Base-by-base conservation (phyloP, 2,797 vertebrate species). In the Coregonus sp. region DNA sequence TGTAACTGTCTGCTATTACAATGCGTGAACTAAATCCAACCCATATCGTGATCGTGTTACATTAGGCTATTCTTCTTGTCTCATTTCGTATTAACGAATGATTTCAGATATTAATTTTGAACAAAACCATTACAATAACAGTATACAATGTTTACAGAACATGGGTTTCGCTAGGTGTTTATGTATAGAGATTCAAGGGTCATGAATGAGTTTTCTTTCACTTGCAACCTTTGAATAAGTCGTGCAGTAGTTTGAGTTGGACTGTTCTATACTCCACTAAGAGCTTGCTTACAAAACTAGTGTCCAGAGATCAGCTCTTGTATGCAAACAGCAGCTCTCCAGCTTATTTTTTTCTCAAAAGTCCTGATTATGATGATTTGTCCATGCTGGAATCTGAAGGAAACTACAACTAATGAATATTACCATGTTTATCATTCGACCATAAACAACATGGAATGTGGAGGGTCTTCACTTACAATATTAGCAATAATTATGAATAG, bases 401-500 rank as follows among this genome's bases (percentile, higher is more conserved):
- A 47, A 74, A 78, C 75, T 75, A 80, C 74, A 83, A 84, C 83
- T 52, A 76, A 76, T 85, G 86, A 87, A 85, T 85, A 83, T 87
- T 74, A 73, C 78, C 47, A 67, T 18, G 66, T 67, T 67, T 67
- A 35, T 67, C 66, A 18, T 67, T 59, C 18, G 5, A 37, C 31
- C 31, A 67, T 18, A 18, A 14, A 67, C 12, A 9, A 35, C 31
- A 67, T 63, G 59, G 16, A 63, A 12, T 63, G 59, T 63, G 59
- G 59, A 63, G 59, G 59, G 25, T 63, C 56, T 7, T 20, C n/a
- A 59, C 52, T 18, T 54, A 54, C 14, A 59, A 20, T 63, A 63
- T 25, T 63, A 63, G 59, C 59, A 63, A 63, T 63, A 63, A 63
- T 25, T 20, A 59, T 59, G 59, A 63, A 63, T 4, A 63, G n/a